These are phyloP conservation scores for Lymantria monacha DNA, from an alignment of 2,888 invertebrate species.

Conservation along the genomic window DNA sequence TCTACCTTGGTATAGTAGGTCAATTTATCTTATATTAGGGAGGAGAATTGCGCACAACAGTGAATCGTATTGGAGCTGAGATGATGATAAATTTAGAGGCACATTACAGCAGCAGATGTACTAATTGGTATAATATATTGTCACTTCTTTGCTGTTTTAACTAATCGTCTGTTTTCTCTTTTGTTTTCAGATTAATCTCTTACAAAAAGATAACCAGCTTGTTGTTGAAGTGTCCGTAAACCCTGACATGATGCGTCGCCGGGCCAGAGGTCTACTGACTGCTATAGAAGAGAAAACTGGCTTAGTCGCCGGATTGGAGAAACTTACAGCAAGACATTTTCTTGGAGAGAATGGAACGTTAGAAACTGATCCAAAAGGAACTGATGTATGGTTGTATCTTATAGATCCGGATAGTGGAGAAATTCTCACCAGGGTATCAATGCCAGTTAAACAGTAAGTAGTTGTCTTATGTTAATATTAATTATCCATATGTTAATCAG, in stretches of 20 bases:
- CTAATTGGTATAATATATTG: no score
- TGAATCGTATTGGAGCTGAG: no score
- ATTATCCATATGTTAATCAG: neutral
- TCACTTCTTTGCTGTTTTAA: no score
- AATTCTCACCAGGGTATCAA: slow-evolving; percentile 88
- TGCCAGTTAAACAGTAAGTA: slow-evolving; percentile 85
- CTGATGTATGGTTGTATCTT: slow-evolving; percentile 94
- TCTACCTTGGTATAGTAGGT: no score
- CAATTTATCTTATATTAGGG: no score
- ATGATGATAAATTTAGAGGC: no score
- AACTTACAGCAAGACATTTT: slow-evolving; percentile 89
- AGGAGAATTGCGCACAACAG: no score
- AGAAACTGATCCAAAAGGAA: slow-evolving; percentile 87
- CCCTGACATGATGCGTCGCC: slow-evolving; percentile 85
- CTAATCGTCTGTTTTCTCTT: neutral
- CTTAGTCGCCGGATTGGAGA: slow-evolving; percentile 90
- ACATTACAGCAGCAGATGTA: no score
- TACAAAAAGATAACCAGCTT: slow-evolving; percentile 89
- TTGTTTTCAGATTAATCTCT: slow-evolving; percentile 86
- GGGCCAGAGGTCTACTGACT: slow-evolving; percentile 74
- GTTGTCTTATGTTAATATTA: slow-evolving; percentile 21
- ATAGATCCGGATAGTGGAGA: slow-evolving; percentile 90
- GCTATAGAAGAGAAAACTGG: slow-evolving; percentile 88
- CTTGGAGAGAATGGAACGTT: slow-evolving; percentile 89
- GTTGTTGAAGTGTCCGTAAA: slow-evolving; percentile 89